Evolutionary conservation across 2,797 vertebrate genomes (phyloP).

Genomic region (Xerus rutilus): DNA sequence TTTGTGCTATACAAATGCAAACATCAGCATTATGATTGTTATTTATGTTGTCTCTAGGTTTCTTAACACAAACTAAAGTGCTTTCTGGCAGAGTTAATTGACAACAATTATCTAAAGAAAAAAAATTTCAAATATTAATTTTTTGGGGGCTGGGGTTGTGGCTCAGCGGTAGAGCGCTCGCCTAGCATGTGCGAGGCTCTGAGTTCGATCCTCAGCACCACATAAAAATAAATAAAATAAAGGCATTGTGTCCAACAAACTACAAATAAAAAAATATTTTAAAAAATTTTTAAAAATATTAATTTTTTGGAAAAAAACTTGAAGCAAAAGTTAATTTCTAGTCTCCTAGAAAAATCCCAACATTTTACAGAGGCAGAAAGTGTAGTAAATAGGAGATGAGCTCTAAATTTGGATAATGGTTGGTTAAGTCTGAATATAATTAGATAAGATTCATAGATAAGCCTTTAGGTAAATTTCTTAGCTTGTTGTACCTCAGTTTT

Average conservation of each 20-base stretch:
- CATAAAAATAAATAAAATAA: no score
- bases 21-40: conserved; percentile 60
- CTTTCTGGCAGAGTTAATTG: neutral
- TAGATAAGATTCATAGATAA: conserved; percentile 24
- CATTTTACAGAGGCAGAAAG: neutral
- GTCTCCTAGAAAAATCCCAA: neutral
- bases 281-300: neutral
- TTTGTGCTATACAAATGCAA: conserved; percentile 52
- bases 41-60: neutral
- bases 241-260: no score
- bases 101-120: neutral
- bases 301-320: neutral
- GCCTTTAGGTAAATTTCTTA: neutral
- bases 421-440: neutral
- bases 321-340: conserved; percentile 28
- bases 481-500: conserved; percentile 24
- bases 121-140: neutral
- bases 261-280: neutral
- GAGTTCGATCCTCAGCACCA: no score
- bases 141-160: neutral
- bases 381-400: neutral
- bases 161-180: no score
- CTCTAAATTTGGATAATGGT: neutral
- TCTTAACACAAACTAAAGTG: conserved; percentile 41
- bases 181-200: no score